Base-by-base conservation (phyloP, 2,888 invertebrate species). In the Fragum sueziense region DNA sequence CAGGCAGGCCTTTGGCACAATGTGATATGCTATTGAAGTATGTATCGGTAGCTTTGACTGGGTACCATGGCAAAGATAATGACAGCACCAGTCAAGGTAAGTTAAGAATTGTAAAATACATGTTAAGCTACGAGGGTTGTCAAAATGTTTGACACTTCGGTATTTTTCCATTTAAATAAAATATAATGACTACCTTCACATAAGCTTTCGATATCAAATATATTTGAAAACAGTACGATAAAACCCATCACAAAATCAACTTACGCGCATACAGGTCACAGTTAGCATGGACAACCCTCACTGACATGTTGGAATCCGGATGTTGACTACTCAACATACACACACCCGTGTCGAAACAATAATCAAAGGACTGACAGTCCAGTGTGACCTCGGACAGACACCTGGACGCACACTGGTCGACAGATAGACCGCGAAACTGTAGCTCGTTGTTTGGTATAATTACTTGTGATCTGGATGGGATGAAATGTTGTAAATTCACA, bases 261-360 rank as follows among this genome's bases (percentile, higher is more conserved):
- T 84, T 79, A 89, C 89, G 80, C 25, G 84, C 82, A 68, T 88
- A 90, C 22, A 90, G 41, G 76, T 88, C 88, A 73, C 90, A 90
- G 37, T 76, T 79, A 17, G 76, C 62, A 22, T 76, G 71, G 9
- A 70, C 73, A 2, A 59, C 25, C 0, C 85, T 51, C 4, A 84
- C 65, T 4, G 72, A 70, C 0, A 85, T 80, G 17, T 79, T 76
- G 41, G 82, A 72, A 57, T 87, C 86, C 0, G 88, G 85, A 59
- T 88, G 86, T 25, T 73, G 52, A 6, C 70, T 69, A 59, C 86
- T 86, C 65, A 90, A 74, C 14, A 83, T 47, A 68, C 90, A 90
- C 9, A 73, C 61, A 0, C 89, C 90, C 0, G 77, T 79, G 17
- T 83, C 83, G 76, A 85, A 89, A 72, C 90, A 90, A 75, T 88